Evolutionary conservation across 2,888 invertebrate species (phyloP), one percentile per base, ranked within the genome.

Genomic region (Acleris cristana): DNA sequence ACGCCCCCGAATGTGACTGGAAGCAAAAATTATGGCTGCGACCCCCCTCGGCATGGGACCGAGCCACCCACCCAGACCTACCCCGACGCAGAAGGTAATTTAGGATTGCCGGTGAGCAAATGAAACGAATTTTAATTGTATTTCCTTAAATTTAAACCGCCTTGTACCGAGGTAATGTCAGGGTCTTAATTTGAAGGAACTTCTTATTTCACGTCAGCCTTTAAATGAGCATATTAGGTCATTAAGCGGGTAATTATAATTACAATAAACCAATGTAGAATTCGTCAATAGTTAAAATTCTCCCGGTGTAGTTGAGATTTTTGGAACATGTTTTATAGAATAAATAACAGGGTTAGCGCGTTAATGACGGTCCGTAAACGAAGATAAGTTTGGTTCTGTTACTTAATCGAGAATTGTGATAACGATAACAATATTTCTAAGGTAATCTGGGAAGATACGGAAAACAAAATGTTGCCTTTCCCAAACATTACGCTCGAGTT

Each of bases 21-120:
- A 75, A 78, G 77, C 79, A 79, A 81, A 83, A 82, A 83, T 80
- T 79, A 81, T 79, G 69, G 79, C 76, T 71, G 72, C 73, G 71
- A 34, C 70, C 73, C 71, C 74, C 74, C 71, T 54, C 70, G 45
- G 48, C 48, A 69, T 53, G 59, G 69, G 30, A 65, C 75, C 69
- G 69, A 44, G 34, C 71, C 70, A 60, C 69, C 70, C 73, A 58
- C 71, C 65, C 73, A 65, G 63, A 64, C 73, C 62, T 65, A 64
- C 72, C 34, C 75, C 72, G 70, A 65, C 60, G 63, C 63, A 70
- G 73, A 74, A 73, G 75, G 77, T 78, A 77, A 79, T 81, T 81
- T 77, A 73, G 70, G 74, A 77, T 77, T 80, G 75, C 76, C 76
- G 69, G 70, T 71, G 73, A 70, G 76, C 74, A 76, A 78, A 80